Evolutionary conservation across 2,797 vertebrate genomes (phyloP).

Genomic region (Argentina silus): DNA sequence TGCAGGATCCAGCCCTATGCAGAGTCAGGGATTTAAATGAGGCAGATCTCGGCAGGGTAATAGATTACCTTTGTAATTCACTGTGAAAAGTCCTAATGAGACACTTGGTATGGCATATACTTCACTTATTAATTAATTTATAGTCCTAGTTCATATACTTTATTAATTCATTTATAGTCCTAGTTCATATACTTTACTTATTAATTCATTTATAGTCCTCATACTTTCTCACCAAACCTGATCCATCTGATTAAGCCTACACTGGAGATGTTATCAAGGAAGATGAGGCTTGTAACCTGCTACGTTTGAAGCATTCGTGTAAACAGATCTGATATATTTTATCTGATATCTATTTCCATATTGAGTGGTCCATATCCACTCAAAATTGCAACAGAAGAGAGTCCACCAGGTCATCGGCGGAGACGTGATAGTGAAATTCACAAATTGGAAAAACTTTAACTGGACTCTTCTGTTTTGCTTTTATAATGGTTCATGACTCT

Average conservation of each 20-base stretch:
- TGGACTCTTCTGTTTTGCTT: too few species aligned
- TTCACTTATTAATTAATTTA: conserved; percentile 47
- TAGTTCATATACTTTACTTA: background rate
- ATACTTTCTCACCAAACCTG: conserved; percentile 36
- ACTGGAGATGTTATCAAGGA: conserved; percentile 36
- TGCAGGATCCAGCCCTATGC: conserved; percentile 24
- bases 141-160: conserved; percentile 1
- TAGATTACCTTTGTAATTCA: conserved; percentile 52
- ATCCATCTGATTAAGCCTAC: conserved; percentile 52
- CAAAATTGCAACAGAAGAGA: too few species aligned
- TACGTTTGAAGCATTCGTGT: conserved; percentile 22
- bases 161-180: conserved; percentile 37
- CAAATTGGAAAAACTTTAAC: too few species aligned
- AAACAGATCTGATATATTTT: background rate
- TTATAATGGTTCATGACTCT: too few species aligned
- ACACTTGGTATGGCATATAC: conserved; percentile 45
- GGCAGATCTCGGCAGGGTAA: conserved; percentile 29
- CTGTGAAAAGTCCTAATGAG: conserved; percentile 61
- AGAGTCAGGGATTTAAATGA: conserved; percentile 44
- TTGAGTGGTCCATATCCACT: too few species aligned
- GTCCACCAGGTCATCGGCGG: too few species aligned
- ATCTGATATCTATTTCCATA: too few species aligned
- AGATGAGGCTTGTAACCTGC: conserved; percentile 23
- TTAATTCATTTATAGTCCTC: conserved; percentile 39
- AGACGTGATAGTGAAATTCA: too few species aligned